These are phyloP conservation scores for Pelosia muscerda DNA, from an alignment of 2,888 invertebrate species.

Conservation along the genomic window DNA sequence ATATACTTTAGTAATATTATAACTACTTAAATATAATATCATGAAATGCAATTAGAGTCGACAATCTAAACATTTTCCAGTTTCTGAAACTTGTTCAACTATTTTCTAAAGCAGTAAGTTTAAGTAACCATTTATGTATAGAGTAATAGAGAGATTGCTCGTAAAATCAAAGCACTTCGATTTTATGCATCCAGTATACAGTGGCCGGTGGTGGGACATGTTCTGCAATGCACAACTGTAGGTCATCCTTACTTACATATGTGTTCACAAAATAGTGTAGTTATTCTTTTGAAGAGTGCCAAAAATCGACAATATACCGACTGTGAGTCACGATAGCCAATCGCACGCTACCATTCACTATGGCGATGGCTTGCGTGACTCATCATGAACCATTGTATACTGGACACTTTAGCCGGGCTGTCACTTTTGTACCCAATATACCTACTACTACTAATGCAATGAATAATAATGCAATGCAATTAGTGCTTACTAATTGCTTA, in stretches of 20 bases:
- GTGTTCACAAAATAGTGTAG: no score
- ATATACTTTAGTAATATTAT: not conserved
- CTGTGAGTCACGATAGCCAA: no score
- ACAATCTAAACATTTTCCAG: not conserved
- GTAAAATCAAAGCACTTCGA: not conserved
- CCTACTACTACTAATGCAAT: no score
- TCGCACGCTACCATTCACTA: not conserved
- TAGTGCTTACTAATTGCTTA: no score
- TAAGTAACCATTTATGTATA: not conserved
- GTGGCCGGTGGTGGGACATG: not conserved
- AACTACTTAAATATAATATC: not conserved
- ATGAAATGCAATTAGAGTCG: constrained; percentile 1
- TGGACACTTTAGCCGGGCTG: not conserved
- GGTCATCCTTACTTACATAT: no score
- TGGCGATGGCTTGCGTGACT: not conserved
- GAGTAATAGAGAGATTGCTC: not conserved
- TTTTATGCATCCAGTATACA: not conserved
- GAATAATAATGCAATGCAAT: no score
- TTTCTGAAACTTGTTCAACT: not conserved
- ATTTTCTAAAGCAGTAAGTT: not conserved
- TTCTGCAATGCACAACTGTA: not conserved
- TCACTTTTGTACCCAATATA: not conserved
- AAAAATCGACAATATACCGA: not conserved
- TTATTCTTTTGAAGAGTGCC: not conserved
- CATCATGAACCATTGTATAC: not conserved